Evolutionary conservation across 2,888 invertebrate genomes (phyloP), one percentile per base, ranked within the genome.

Genomic region (Ophion obscuratus): DNA sequence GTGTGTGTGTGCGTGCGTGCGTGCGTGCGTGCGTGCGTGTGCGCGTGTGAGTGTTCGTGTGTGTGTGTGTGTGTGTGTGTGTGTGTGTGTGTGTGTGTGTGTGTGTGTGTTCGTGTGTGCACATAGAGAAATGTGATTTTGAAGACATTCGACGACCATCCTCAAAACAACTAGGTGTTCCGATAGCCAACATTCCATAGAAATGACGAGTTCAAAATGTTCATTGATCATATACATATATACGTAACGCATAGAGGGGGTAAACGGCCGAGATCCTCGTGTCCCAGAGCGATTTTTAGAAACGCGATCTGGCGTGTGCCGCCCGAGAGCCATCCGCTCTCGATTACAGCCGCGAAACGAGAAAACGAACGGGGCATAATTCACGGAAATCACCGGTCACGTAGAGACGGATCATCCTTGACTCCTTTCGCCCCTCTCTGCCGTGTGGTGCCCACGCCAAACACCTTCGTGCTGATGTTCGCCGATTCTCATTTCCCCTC

Each of bases 331-430:
- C 84, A 88, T 89, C 87, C 81, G 83, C 67, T 81, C 88, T 88
- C 87, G 88, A 89, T 90, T 89, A 89, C 89, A 87, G 83, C 83
- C 82, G 85, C 84, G 89, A 90, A 90, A 91, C 89, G 90, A 90
- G 91, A 90, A 90, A 91, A 91, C 90, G 91, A 91, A 90, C 90
- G 88, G 86, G 89, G 90, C 90, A 91, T 91, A 91, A 90, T 90
- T 91, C 91, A 90, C 88, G 88, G 88, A 88, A 90, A 91, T 91
- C 89, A 89, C 90, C 89, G 90, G 90, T 91, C 90, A 90, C 91
- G 91, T 91, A 88, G 87, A 88, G 79, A 84, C 87, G 83, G 70
- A 87, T 87, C 88, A 88, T 87, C 87, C 81, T 74, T 47, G 68
- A 62, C 62, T 70, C 66, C 57, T 61, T 67, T 62, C 44, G 36